Evolutionary conservation across 1,140 invertebrate genomes (phyloP).

Genomic region (Bombus fervidus): DNA sequence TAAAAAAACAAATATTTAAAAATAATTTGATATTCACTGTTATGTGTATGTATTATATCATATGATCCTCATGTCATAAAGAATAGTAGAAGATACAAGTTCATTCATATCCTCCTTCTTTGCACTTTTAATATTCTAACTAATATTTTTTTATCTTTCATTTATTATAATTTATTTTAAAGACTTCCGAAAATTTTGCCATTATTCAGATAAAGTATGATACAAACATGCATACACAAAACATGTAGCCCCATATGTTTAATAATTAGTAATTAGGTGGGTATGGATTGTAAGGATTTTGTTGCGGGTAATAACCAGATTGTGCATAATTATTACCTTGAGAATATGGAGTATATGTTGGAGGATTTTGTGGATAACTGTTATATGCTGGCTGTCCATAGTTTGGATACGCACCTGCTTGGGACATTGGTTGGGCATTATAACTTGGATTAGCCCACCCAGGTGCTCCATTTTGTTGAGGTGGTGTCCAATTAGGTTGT

Average conservation of each 20-base stretch:
- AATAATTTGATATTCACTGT: slow-evolving; percentile 14
- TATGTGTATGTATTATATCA: slow-evolving; percentile 21
- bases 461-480: slow-evolving; percentile 74
- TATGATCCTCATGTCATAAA: background rate
- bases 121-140: background rate
- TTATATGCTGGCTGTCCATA: slow-evolving; percentile 75
- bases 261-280: slow-evolving; percentile 55
- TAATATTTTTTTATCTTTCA: background rate
- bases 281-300: slow-evolving; percentile 62
- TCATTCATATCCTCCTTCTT: background rate
- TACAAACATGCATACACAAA: slow-evolving; percentile 28
- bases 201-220: slow-evolving; percentile 4
- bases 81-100: slow-evolving; percentile 16
- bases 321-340: slow-evolving; percentile 59
- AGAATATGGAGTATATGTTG: slow-evolving; percentile 72
- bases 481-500: slow-evolving; percentile 55
- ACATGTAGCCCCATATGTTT: slow-evolving; percentile 14
- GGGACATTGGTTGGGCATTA: slow-evolving; percentile 78
- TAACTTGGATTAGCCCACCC: slow-evolving; percentile 80
- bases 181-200: background rate
- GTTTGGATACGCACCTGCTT: slow-evolving; percentile 80
- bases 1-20: slow-evolving; percentile 14
- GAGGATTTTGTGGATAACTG: slow-evolving; percentile 74
- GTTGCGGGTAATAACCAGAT: slow-evolving; percentile 60
- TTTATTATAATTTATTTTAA: background rate